These are phyloP conservation scores for Delphinapterus leucas DNA, from an alignment of 2,113 vertebrate genomes.

Conservation along the genomic window DNA sequence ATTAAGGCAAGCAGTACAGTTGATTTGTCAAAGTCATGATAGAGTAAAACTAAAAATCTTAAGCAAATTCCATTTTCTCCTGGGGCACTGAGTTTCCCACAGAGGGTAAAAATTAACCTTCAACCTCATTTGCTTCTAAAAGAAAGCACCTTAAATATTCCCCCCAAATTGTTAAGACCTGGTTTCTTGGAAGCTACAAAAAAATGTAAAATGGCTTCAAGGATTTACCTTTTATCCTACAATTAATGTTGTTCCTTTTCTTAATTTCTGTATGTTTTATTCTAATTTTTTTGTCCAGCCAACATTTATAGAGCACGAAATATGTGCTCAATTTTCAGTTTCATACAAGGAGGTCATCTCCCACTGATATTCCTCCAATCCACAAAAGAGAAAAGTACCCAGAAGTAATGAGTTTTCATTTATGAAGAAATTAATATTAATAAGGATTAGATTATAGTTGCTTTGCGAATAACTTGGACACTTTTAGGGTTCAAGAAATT, in stretches of 20 bases:
- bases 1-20: not conserved
- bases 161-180: not conserved
- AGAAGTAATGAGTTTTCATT: constrained; percentile 47
- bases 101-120: not conserved
- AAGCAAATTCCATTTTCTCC: not conserved
- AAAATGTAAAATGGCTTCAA: not conserved
- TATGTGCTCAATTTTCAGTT: not conserved
- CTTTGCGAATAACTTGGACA: not conserved
- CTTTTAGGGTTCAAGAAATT: not conserved
- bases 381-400: constrained; percentile 7
- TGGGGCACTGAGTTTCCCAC: not conserved
- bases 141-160: not conserved
- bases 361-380: constrained; percentile 4
- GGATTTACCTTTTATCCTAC: not conserved
- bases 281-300: not conserved
- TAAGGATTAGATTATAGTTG: constrained; percentile 11
- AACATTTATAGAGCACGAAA: not conserved
- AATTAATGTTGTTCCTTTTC: not conserved
- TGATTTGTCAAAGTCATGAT: not conserved
- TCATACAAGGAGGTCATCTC: not conserved
- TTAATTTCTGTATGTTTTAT: constrained; percentile 11
- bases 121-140: constrained; percentile 24
- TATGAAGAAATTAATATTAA: constrained; percentile 8
- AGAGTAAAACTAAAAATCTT: constrained; percentile 18
- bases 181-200: not conserved